These are phyloP conservation scores for Tryphoninae sp. DNA, from an alignment of 2,888 invertebrate species.

Conservation along the genomic window DNA sequence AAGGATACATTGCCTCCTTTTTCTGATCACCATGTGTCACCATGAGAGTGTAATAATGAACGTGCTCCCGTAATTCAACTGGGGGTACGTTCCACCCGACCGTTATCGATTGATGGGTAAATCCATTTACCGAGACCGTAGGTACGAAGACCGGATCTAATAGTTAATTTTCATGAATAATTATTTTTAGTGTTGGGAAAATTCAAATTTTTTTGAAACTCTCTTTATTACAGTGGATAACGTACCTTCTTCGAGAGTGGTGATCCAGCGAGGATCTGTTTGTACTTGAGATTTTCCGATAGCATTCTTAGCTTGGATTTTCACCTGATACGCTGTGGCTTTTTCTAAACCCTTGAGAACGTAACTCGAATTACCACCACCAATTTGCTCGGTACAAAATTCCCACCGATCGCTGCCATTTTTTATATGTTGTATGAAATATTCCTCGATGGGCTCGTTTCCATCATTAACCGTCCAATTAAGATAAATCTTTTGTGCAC, in stretches of 20 bases:
- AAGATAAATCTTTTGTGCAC: conserved; percentile 88
- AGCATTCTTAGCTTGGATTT: conserved; percentile 86
- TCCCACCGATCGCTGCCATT: conserved; percentile 83
- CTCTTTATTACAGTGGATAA: not conserved
- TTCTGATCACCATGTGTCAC: conserved; percentile 82
- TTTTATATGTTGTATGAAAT: conserved; percentile 83
- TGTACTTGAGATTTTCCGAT: conserved; percentile 84
- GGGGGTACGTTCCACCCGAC: conserved; percentile 90
- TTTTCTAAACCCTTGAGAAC: conserved; percentile 86
- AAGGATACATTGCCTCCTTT: conserved; percentile 85
- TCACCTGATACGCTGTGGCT: conserved; percentile 86
- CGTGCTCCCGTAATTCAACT: conserved; percentile 85
- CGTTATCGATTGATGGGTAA: conserved; percentile 88
- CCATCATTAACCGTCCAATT: conserved; percentile 92
- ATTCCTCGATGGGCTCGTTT: conserved; percentile 86
- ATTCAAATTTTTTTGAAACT: not conserved
- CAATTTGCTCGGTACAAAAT: conserved; percentile 85
- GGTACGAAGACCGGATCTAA: conserved; percentile 90
- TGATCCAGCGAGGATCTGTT: conserved; percentile 83
- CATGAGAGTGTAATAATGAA: conserved; percentile 89
- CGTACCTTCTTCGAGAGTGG: conserved; percentile 84
- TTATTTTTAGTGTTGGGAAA: not conserved
- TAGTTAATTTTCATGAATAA: conserved; percentile 18
- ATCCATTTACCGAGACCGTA: conserved; percentile 89
- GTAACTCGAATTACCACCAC: conserved; percentile 86